A percentile compares a stretch with the other conserved stretches of the same genome.
Evolutionary conservation across 2,113 vertebrate genomes (phyloP).

Genomic region (Coryphaenoides rupestris): DNA sequence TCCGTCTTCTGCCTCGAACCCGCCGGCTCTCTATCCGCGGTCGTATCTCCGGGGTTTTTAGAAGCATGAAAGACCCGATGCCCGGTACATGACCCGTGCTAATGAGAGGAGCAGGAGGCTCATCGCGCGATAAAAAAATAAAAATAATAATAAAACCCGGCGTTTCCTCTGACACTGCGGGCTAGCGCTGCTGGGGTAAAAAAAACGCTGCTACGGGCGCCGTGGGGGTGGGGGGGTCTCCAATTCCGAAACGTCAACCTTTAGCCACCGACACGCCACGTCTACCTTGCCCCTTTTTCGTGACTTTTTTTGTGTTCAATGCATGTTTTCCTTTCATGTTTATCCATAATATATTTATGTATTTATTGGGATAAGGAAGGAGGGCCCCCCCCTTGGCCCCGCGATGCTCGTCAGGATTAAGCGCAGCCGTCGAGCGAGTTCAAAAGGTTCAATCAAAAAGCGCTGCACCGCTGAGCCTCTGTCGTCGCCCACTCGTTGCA

Average conservation of each 20-base stretch:
- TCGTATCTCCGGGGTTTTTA: conserved; percentile 17
- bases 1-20: conserved; percentile 8
- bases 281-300: no score
- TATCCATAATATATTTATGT: conserved; percentile 49
- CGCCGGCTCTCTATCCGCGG: conserved; percentile 11
- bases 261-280: conserved; percentile 48
- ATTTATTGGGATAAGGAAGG: conserved; percentile 59
- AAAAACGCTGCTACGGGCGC: conserved; percentile 12
- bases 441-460: conserved; percentile 58
- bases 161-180: conserved; percentile 34
- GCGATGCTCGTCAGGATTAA: conserved; percentile 53
- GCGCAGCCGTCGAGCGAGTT: conserved; percentile 53
- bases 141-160: conserved; percentile 2
- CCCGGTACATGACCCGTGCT: conserved; percentile 51
- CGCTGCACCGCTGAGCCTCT: conserved; percentile 47
- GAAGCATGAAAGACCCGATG: conserved; percentile 36
- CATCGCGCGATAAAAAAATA: conserved; percentile 44
- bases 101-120: conserved; percentile 42
- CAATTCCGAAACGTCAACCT: no score
- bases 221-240: no score
- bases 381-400: conserved; percentile 46
- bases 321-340: conserved; percentile 10
- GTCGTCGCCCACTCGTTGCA: conserved; percentile 33
- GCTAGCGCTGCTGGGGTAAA: no score
- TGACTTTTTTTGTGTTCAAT: no score